Base-by-base conservation (phyloP, 2,888 invertebrate species). In the Chymomyza amoena region DNA sequence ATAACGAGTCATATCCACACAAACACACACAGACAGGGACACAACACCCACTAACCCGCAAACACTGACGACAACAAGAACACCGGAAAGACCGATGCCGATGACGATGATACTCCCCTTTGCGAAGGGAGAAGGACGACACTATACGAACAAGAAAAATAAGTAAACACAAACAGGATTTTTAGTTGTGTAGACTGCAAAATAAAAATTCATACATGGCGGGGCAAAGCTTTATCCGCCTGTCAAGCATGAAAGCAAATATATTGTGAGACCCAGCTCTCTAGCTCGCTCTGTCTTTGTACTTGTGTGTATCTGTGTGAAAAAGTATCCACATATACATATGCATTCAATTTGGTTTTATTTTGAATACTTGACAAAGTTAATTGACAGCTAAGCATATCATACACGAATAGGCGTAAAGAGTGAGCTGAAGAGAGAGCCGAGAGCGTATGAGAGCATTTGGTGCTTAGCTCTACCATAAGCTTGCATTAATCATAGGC, bases 401-500 rank as follows among this genome's bases (percentile, higher is more conserved):
- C 16, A 68, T 16, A 62, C 68, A 66, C 64, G 70, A 64, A 74
- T 64, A 69, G 69, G 65, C 62, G 52, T 32, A 59, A 28, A 28
- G 32, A 32, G 32, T 7, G 2, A 5, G 32, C 6, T 7, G 32
- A 28, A 18, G 16, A 16, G 51, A 20, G 32, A 25, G 25, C 25
- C 15, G 59, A 20, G 32, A 51, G 52, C 32, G 32, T 60, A 60
- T 69, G 66, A 72, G 72, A 66, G 62, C 68, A 39, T 65, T 39
- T 57, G 65, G 45, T 45, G 57, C 60, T 18, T 54, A 54, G 18
- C 54, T 18, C 6, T 52, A 15, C 28, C 51, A 57, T 63, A 68
- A 64, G 74, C 51, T 73, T 72, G 70, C 83, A 79, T 88, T 81
- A 84, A 88, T 83, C 84, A 86, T 86, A 79, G 73, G 76, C 72